A percentile compares a stretch with the other conserved stretches of the same genome.
These are phyloP conservation scores for Lutraria rhynchaena DNA, from an alignment of 1,140 invertebrate species.

Conservation along the genomic window DNA sequence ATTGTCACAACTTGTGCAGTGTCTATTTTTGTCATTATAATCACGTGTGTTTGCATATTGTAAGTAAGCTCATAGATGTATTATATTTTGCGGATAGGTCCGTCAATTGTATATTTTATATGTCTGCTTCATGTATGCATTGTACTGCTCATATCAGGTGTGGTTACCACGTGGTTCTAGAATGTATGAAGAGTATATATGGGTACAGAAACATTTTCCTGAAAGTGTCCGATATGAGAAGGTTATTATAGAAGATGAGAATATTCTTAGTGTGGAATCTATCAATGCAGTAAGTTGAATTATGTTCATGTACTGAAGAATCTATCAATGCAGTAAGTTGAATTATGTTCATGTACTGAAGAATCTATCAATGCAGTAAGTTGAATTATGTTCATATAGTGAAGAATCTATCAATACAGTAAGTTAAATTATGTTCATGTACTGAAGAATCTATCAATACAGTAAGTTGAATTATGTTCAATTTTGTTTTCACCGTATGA, in stretches of 20 bases:
- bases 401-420: slow-evolving; percentile 55
- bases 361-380: slow-evolving; percentile 58
- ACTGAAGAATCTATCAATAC: slow-evolving; percentile 29
- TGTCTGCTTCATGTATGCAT: not conserved
- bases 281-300: slow-evolving; percentile 60
- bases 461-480: slow-evolving; percentile 46
- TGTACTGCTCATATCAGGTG: slow-evolving; percentile 15
- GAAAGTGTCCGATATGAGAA: slow-evolving; percentile 51
- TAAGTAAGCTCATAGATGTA: too few relatives aligned
- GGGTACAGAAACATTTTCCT: slow-evolving; percentile 60
- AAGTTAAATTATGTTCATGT: slow-evolving; percentile 20
- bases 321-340: slow-evolving; percentile 60
- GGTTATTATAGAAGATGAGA: slow-evolving; percentile 55
- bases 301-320: slow-evolving; percentile 1
- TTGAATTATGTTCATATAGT: not conserved
- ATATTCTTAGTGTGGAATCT: slow-evolving; percentile 56
- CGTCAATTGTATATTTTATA: too few relatives aligned
- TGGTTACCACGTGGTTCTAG: slow-evolving; percentile 64
- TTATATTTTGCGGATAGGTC: too few relatives aligned
- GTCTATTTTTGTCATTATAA: too few relatives aligned
- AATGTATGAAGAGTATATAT: slow-evolving; percentile 54
- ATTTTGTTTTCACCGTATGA: too few relatives aligned
- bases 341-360: slow-evolving; percentile 3
- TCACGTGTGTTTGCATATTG: too few relatives aligned
- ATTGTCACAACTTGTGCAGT: too few relatives aligned